A percentile compares a stretch with the other conserved stretches of the same genome.
Conservation (phyloP, 2,113 vertebrate genomes). For the Chunga burmeisteri region DNA sequence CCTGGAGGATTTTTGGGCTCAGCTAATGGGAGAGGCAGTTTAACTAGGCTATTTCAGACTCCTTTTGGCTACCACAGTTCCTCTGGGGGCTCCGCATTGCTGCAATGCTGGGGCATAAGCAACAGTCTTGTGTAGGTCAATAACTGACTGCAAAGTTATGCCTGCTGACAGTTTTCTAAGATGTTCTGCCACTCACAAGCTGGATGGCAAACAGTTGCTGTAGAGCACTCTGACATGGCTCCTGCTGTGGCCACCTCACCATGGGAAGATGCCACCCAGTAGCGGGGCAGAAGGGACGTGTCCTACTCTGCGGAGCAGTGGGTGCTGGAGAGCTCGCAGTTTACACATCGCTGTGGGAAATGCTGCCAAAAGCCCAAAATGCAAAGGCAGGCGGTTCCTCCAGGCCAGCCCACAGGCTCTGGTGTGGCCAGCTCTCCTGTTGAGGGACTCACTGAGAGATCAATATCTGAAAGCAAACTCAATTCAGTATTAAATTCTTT, state of each 20-base stretch:
- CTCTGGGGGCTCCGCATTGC: neutral
- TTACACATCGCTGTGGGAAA: neutral
- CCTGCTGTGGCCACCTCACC: neutral
- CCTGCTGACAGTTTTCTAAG: neutral
- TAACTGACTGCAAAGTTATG: neutral
- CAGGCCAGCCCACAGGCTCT: neutral
- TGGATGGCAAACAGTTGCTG: neutral
- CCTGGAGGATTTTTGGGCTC: neutral
- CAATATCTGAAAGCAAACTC: neutral
- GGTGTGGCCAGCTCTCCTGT: accelerated
- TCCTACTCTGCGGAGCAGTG: neutral
- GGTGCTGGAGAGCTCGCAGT: accelerated
- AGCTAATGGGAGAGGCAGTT: neutral
- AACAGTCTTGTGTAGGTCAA: accelerated
- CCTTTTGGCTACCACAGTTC: neutral
- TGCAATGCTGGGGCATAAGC: neutral
- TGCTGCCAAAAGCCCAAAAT: accelerated
- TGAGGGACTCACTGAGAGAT: neutral
- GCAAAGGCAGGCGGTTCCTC: neutral
- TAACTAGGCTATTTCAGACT: accelerated
- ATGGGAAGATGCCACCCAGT: too few species aligned
- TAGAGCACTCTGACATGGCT: neutral
- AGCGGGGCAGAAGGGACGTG: neutral
- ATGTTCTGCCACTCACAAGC: neutral
- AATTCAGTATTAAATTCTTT: neutral